Conservation (phyloP, 2,888 invertebrate species). For the Miltochrista miniata region DNA sequence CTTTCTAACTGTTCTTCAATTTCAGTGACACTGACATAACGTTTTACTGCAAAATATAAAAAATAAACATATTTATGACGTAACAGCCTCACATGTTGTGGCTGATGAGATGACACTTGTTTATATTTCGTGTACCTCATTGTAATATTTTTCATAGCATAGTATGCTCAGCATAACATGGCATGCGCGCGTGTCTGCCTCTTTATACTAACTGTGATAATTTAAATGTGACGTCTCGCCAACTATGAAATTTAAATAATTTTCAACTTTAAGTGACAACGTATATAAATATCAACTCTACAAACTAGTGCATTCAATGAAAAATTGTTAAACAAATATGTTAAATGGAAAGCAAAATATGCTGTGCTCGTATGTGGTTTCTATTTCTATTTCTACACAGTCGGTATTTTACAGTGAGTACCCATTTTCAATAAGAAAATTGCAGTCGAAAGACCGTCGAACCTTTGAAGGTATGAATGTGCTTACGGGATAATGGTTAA, state of each 20-base stretch:
- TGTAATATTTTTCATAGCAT: conserved; percentile 23
- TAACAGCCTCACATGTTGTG: conserved; percentile 2
- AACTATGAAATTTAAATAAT: conserved; percentile 46
- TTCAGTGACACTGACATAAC: background rate
- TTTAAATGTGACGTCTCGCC: conserved; percentile 61
- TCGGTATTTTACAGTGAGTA: no score
- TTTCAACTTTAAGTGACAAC: conserved; percentile 53
- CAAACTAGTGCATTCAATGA: conserved; percentile 46
- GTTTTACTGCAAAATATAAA: background rate
- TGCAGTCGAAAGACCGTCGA: no score
- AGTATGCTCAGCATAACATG: conserved; percentile 46
- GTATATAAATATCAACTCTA: conserved; percentile 48
- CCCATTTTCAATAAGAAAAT: no score
- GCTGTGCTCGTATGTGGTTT: no score
- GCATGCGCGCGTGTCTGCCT: conserved; percentile 68
- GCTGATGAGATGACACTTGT: background rate
- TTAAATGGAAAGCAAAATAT: no score
- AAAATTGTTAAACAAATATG: conserved; percentile 3
- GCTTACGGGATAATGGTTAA: no score
- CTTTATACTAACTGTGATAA: conserved; percentile 74
- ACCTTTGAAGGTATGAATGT: no score
- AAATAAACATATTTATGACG: conserved; percentile 4
- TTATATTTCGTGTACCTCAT: conserved; percentile 10
- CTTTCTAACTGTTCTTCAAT: background rate
- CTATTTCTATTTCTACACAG: no score